Evolutionary conservation across 2,113 vertebrate genomes (phyloP), one percentile per base, ranked within the genome.

Genomic region (Chaetorhynchus papuensis): DNA sequence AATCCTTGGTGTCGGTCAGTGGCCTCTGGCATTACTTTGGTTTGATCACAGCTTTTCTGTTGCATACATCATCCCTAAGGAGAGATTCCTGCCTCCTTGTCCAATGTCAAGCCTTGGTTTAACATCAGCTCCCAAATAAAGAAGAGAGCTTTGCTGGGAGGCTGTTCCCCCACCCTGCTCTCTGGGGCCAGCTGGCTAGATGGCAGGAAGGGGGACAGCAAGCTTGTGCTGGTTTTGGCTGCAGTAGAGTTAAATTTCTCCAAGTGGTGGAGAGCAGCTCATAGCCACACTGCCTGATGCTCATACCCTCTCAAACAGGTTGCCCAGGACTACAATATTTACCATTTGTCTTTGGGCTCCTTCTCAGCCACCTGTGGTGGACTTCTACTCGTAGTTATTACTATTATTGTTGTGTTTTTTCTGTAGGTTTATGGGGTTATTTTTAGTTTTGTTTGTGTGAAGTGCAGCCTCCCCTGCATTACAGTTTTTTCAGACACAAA

Each of bases 121-220:
- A 31, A 64, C 31, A 22, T 69, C 64, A 78, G 13, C 31, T 90
- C 16, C 19, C 30, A 37, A 15, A 57, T 7, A 44, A 50, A 85
- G 53, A 31, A 37, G 44, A 13, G 70, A 16, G 4, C 22, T 87
- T 91, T 41, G 7, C 47, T 54, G 19, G 22, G 14, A 33, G 35
- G 7, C 24, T 90, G 18, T 57, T 7, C 7, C 26, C 31, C 2
- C 27, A 7, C 0, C 0, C 28, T 28, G 23, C 30, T 63, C 8
- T 41, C 35, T 42, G 45, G 24, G 57, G 16, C 39, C 30, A 12
- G 12, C 79, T 60, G 59, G 33, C 9, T 26, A 15, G 11, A 41
- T 1, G 5, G 37, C 0, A 3, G 15, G 44, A 27, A 76, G 7
- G 3, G 9, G 5, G 20, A 22, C 28, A 21, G 15, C 5, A 2